Evolutionary conservation across 2,113 vertebrate species (phyloP), one percentile per base, ranked within the genome.

Genomic region (Shinisaurus crocodilurus): DNA sequence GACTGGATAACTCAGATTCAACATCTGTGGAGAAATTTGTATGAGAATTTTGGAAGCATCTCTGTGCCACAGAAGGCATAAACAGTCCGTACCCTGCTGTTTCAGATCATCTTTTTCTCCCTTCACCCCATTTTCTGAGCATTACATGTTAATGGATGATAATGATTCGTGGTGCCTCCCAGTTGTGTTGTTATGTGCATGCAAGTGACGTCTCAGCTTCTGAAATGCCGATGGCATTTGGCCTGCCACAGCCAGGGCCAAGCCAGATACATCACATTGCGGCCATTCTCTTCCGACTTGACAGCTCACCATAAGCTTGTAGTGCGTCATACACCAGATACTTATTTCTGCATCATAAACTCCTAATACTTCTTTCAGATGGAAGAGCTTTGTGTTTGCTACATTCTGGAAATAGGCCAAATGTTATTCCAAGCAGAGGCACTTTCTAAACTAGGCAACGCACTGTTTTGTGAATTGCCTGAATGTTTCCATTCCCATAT

Each of bases 331-430:
- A 1, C 91, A 94, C 93, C 94, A 96, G 94, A 90, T 96, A 96
- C 94, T 97, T 96, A 96, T 97, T 97, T 97, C 96, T 96, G 96
- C 96, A 96, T 95, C 97, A 97, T 97, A 97, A 97, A 97, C 95
- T 96, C 94, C 95, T 95, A 97, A 97, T 96, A 96, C 93, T 96
- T 95, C 95, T 96, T 96, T 95, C 94, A 96, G 95, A 92, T 96
- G 95, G 96, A 95, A 88, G 95, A 81, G 76, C 88, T 97, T 95
- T 92, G 89, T 92, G 70, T 95, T 96, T 96, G 90, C 95, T 92
- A 88, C 93, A 93, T 43, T 93, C n/a, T 69, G 95, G 96, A 96
- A 93, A 95, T 34, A 32, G 82, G 94, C 94, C 94, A 96, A 94
- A 90, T 89, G 93, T 92, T 93, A 90, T 90, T 92, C 89, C 85